Conservation (phyloP, 2,113 vertebrate genomes). For the Paramisgurnus dabryanus region DNA sequence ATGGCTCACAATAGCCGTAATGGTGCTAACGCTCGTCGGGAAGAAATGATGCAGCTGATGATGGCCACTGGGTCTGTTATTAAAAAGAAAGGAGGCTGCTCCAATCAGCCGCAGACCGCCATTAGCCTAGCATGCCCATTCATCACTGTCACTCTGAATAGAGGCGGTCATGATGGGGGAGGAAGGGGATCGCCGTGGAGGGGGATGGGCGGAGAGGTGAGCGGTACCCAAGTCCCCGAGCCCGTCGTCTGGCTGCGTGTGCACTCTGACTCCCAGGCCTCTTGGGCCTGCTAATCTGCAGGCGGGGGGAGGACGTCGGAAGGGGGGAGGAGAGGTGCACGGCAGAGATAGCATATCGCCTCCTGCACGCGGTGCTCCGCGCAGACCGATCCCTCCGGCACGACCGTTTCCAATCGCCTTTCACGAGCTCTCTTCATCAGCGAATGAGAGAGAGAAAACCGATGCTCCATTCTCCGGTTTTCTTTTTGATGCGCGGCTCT, state of each 20-base stretch:
- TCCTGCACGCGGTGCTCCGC: background rate
- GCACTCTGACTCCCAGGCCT: slow-evolving; percentile 47
- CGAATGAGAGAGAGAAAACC: slow-evolving; percentile 48
- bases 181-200: slow-evolving; percentile 28
- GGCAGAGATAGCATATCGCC: slow-evolving; percentile 51
- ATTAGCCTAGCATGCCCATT: slow-evolving; percentile 41
- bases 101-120: slow-evolving; percentile 37
- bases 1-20: slow-evolving; percentile 53
- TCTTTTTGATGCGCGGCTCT: slow-evolving; percentile 8
- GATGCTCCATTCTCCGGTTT: slow-evolving; percentile 50
- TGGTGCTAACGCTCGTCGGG: slow-evolving; percentile 43
- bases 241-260: slow-evolving; percentile 34
- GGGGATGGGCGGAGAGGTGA: slow-evolving; percentile 26
- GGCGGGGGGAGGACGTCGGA: background rate
- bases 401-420: slow-evolving; percentile 30
- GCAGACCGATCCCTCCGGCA: slow-evolving; percentile 16
- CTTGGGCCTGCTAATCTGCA: slow-evolving; percentile 36
- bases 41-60: slow-evolving; percentile 51
- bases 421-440: slow-evolving; percentile 17
- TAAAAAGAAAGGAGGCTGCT: slow-evolving; percentile 48
- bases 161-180: slow-evolving; percentile 24
- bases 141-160: slow-evolving; percentile 50
- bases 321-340: slow-evolving; percentile 22
- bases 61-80: slow-evolving; percentile 49
- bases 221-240: slow-evolving; percentile 11